A percentile compares a stretch with the other conserved stretches of the same genome.
Conservation (phyloP, 2,113 vertebrate species). For the Platysteira castanea region DNA sequence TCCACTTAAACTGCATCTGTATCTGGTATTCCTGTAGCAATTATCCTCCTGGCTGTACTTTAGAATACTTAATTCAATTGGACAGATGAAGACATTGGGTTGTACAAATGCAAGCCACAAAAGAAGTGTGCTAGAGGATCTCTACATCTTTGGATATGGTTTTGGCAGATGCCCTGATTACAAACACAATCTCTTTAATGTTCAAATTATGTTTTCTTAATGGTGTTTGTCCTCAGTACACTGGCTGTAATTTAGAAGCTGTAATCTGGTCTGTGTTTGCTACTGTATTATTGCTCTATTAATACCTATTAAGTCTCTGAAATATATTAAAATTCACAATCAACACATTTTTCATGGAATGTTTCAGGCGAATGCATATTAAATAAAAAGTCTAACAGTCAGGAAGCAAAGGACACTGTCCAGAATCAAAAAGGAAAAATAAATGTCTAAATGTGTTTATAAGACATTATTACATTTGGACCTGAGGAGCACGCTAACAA, state of each 20-base stretch:
- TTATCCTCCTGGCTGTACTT: neutral
- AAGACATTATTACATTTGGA: neutral
- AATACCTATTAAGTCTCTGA: constrained; percentile 46
- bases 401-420: neutral
- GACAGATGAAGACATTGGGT: neutral
- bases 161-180: constrained; percentile 31
- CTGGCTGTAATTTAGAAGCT: constrained; percentile 27
- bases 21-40: neutral
- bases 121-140: neutral
- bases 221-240: constrained; percentile 7
- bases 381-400: neutral
- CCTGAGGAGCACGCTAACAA: neutral
- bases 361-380: neutral
- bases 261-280: constrained; percentile 3
- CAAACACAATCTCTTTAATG: constrained; percentile 25
- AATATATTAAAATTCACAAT: constrained; percentile 7
- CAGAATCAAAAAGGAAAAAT: neutral
- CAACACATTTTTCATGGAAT: neutral
- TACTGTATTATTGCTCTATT: constrained; percentile 38
- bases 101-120: neutral
- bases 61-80: neutral
- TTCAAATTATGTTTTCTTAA: constrained; percentile 39
- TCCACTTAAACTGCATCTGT: neutral
- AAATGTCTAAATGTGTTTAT: neutral
- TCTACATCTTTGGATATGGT: neutral